Conservation (phyloP, 2,113 vertebrate genomes). For the Toxotes chatareus region DNA sequence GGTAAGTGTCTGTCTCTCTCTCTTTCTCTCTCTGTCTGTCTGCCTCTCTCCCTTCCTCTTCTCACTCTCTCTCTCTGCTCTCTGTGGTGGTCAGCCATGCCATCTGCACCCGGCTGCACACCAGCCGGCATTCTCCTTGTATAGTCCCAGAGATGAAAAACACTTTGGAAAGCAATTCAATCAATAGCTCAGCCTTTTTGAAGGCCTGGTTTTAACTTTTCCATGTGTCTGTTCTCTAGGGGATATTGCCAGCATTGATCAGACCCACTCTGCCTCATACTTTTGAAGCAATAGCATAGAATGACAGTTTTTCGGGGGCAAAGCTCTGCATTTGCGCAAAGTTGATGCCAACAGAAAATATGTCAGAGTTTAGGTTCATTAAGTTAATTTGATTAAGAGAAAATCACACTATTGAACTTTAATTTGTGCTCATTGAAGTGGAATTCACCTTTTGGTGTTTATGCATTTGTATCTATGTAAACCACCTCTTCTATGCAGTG, state of each 20-base stretch:
- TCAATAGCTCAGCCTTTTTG: conserved; percentile 81
- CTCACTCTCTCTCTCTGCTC: conserved; percentile 14
- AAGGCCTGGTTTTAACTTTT: conserved; percentile 78
- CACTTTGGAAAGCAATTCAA: conserved; percentile 78
- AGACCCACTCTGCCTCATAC: conserved; percentile 70
- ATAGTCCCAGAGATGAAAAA: conserved; percentile 71
- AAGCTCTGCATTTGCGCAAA: conserved; percentile 55
- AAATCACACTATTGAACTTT: background rate
- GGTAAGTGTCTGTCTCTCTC: conserved; percentile 86
- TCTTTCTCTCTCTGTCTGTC: background rate
- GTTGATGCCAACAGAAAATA: conserved; percentile 35
- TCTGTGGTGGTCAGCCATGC: conserved; percentile 67
- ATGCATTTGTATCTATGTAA: background rate
- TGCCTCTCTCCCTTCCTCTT: conserved; percentile 8
- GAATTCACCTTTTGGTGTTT: background rate
- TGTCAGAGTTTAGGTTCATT: background rate
- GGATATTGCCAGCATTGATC: conserved; percentile 78
- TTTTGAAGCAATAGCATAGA: conserved; percentile 65
- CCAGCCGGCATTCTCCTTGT: conserved; percentile 61
- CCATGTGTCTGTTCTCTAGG: conserved; percentile 70
- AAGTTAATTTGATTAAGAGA: background rate
- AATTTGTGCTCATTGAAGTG: background rate
- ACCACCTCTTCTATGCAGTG: too few relatives aligned
- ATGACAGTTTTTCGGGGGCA: conserved; percentile 60
- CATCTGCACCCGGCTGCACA: conserved; percentile 70